Evolutionary conservation across 1,140 invertebrate species (phyloP).

Genomic region (Neodiprion virginianus): DNA sequence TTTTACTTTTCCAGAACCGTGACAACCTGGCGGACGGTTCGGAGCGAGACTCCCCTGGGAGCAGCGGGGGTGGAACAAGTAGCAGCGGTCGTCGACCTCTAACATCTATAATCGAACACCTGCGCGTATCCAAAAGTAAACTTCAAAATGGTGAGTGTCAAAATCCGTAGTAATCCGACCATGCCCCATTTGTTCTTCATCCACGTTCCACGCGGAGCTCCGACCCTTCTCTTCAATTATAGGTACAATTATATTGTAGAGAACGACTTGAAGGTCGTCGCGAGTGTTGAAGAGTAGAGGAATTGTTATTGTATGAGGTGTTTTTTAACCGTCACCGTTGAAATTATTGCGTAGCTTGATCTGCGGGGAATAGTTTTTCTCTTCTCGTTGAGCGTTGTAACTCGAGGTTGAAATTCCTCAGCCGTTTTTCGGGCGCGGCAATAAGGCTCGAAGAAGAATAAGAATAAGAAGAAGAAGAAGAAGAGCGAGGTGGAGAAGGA

Average conservation of each 20-base stretch:
- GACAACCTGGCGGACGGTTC: conserved; percentile 54
- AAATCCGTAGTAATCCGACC: conserved; percentile 19
- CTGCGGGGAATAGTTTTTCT: neutral
- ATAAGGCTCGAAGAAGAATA: neutral
- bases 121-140: conserved; percentile 44
- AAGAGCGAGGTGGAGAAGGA: too few species aligned
- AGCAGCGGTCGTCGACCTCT: conserved; percentile 48
- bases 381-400: too few species aligned
- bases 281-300: too few species aligned
- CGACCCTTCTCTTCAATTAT: too few species aligned
- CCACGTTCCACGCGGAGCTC: too few species aligned
- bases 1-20: conserved; percentile 33
- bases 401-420: neutral
- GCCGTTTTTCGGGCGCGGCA: neutral
- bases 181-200: too few species aligned
- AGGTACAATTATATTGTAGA: too few species aligned
- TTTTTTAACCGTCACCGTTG: too few species aligned
- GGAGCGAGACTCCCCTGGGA: conserved; percentile 47
- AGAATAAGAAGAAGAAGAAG: too few species aligned
- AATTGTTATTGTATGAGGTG: too few species aligned
- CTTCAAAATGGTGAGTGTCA: conserved; percentile 47
- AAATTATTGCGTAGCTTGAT: neutral
- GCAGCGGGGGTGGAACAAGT: conserved; percentile 40
- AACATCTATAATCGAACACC: conserved; percentile 52
- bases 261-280: too few species aligned